These are phyloP conservation scores for Leptopterna dolabrata DNA, from an alignment of 2,888 invertebrate genomes.

Conservation along the genomic window DNA sequence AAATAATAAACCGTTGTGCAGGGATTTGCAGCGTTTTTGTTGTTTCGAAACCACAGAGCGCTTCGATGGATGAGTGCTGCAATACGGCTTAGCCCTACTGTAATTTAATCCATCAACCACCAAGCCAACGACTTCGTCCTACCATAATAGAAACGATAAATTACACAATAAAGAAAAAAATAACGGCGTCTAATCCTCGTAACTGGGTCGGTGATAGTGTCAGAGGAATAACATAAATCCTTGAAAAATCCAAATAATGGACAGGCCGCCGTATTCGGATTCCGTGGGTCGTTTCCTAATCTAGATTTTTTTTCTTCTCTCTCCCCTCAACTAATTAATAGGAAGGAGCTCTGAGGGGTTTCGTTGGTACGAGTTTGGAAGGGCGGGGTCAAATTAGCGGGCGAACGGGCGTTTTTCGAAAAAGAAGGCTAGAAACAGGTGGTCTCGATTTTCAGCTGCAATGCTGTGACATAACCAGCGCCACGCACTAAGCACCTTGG, in stretches of 20 bases:
- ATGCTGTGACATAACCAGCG: background rate
- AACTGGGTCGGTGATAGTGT: background rate
- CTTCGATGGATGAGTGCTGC: too few relatives aligned
- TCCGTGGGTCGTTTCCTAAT: background rate
- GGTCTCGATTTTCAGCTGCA: slow-evolving; percentile 7
- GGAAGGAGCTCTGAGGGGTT: background rate
- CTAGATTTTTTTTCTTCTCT: background rate
- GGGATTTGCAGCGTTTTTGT: too few relatives aligned
- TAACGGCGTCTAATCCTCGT: background rate
- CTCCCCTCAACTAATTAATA: background rate
- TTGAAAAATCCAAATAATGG: background rate
- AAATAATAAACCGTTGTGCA: too few relatives aligned
- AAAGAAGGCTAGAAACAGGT: background rate
- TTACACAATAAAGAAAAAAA: background rate
- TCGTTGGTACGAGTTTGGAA: slow-evolving; percentile 4
- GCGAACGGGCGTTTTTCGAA: background rate
- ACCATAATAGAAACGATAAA: background rate
- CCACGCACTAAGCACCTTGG: background rate
- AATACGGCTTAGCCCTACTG: too few relatives aligned
- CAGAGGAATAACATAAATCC: background rate
- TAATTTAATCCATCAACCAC: background rate
- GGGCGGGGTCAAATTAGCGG: slow-evolving; percentile 2
- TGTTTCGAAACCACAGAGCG: too few relatives aligned
- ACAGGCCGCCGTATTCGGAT: slow-evolving; percentile 1
- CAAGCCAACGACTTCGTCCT: background rate